Evolutionary conservation across 2,113 vertebrate species (phyloP).

Genomic region (Clarias batrachus): DNA sequence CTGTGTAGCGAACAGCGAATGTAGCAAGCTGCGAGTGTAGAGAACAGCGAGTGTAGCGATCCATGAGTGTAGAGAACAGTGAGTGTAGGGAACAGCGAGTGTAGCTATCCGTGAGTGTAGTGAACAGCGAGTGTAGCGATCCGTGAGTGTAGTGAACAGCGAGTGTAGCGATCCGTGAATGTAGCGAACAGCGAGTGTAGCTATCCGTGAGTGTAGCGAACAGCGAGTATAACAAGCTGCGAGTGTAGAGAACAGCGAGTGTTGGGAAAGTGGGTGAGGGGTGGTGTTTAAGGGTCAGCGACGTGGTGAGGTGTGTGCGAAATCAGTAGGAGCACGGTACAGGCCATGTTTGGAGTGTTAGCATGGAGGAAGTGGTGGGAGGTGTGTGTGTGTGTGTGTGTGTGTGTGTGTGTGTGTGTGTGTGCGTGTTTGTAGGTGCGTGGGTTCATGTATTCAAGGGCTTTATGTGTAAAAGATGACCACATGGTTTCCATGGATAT

Average conservation of each 20-base stretch:
- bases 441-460: constrained; percentile 20
- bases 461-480: constrained; percentile 21
- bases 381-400: background rate
- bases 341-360: background rate
- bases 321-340: constrained; percentile 1
- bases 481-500: constrained; percentile 57
- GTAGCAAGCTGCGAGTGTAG: background rate
- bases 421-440: background rate
- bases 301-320: background rate
- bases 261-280: too few species aligned
- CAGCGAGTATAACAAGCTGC: too few species aligned
- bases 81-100: too few species aligned
- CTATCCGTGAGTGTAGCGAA: too few species aligned
- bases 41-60: too few species aligned
- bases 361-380: constrained; percentile 29
- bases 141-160: too few species aligned
- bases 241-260: too few species aligned
- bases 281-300: background rate
- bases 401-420: constrained; percentile 18
- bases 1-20: background rate
- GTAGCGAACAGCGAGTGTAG: too few species aligned
- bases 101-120: too few species aligned
- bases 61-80: too few species aligned
- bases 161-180: too few species aligned
- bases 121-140: too few species aligned